These are phyloP conservation scores for Machimus rusticus DNA, from an alignment of 2,888 invertebrate genomes.

Conservation along the genomic window DNA sequence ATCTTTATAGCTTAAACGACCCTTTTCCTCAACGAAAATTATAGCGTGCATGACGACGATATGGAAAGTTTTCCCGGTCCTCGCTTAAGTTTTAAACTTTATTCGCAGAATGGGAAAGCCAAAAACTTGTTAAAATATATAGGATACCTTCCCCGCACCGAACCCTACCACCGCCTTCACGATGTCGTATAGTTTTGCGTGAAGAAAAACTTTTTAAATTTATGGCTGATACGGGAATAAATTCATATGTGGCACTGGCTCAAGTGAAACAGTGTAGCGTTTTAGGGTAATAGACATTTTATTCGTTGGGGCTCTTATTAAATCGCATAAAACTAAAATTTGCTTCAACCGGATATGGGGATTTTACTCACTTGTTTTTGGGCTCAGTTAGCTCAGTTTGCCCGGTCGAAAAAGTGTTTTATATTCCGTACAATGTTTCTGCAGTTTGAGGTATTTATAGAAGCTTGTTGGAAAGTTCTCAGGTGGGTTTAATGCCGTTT, in stretches of 20 bases:
- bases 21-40: slow-evolving; percentile 2
- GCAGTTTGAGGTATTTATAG: neutral
- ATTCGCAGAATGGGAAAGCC: neutral
- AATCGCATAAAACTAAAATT: neutral
- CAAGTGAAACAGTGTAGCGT: neutral
- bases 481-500: neutral
- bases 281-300: neutral
- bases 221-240: slow-evolving; percentile 11
- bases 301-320: neutral
- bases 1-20: neutral
- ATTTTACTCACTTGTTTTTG: neutral
- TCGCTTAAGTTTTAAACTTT: slow-evolving; percentile 22
- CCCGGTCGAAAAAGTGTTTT: neutral
- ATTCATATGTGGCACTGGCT: neutral
- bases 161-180: neutral
- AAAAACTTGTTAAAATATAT: slow-evolving; percentile 14
- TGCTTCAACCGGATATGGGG: neutral
- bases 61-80: slow-evolving; percentile 14
- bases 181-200: neutral
- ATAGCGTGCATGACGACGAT: slow-evolving; percentile 6
- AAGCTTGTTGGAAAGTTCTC: neutral
- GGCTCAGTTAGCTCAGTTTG: neutral
- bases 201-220: neutral
- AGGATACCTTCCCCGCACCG: neutral
- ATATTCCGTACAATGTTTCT: neutral